Evolutionary conservation across 1,140 invertebrate species (phyloP).

Genomic region (Ips nitidus): DNA sequence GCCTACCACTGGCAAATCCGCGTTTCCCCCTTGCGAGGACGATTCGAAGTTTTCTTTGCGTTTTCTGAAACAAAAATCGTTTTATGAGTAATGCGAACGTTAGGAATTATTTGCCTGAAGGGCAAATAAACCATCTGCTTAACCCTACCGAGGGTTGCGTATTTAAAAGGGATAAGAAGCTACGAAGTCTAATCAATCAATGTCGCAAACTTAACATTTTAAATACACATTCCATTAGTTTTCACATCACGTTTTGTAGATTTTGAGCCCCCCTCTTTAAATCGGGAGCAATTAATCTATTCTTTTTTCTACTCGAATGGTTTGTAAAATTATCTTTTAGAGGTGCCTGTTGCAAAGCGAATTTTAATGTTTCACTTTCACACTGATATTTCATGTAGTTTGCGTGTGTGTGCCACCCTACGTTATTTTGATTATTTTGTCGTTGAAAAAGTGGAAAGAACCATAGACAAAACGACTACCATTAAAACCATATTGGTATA

Average conservation of each 20-base stretch:
- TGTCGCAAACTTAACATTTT: conserved; percentile 20
- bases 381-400: too few relatives aligned
- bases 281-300: conserved; percentile 13
- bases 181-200: conserved; percentile 24
- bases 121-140: conserved; percentile 17
- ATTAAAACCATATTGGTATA: too few relatives aligned
- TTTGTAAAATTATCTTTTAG: too few relatives aligned
- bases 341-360: too few relatives aligned
- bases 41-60: conserved; percentile 55
- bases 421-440: too few relatives aligned
- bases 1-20: conserved; percentile 48
- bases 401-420: too few relatives aligned
- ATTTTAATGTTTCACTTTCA: too few relatives aligned
- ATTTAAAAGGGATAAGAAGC: conserved; percentile 17
- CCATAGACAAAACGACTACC: too few relatives aligned
- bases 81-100: background rate
- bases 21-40: conserved; percentile 47
- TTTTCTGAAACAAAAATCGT: conserved; percentile 54
- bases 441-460: too few relatives aligned
- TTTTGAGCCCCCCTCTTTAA: conserved; percentile 17
- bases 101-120: background rate
- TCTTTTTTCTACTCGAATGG: too few relatives aligned
- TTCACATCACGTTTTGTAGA: conserved; percentile 21
- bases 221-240: conserved; percentile 23
- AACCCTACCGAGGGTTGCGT: conserved; percentile 4